Evolutionary conservation across 2,888 invertebrate species (phyloP).

Genomic region (Troides aeacus): DNA sequence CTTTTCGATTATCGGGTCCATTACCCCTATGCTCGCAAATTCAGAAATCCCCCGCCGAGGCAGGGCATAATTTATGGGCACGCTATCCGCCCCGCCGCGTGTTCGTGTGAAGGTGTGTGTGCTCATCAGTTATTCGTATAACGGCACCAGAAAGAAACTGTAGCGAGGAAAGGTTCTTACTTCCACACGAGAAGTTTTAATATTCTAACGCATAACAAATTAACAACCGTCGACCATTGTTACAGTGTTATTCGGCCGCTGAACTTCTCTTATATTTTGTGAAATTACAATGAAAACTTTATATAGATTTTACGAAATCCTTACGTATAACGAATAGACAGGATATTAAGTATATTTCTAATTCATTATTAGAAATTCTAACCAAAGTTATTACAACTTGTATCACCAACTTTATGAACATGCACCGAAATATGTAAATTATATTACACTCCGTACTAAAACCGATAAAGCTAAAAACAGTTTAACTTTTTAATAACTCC

Average conservation of each 20-base stretch:
- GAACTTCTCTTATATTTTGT: background rate
- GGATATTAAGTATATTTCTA: too few species aligned
- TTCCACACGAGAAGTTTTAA: constrained; percentile 15
- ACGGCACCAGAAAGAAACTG: constrained; percentile 12
- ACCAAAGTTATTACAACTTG: too few species aligned
- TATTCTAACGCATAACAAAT: constrained; percentile 14
- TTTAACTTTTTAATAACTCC: too few species aligned
- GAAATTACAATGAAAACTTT: background rate
- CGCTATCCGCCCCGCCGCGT: constrained; percentile 11
- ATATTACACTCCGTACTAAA: too few species aligned
- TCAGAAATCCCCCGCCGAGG: constrained; percentile 22
- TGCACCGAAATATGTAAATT: too few species aligned
- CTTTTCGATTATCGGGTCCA: constrained; percentile 28
- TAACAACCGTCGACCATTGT: constrained; percentile 1
- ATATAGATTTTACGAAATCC: too few species aligned
- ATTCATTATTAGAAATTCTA: too few species aligned
- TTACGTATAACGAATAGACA: too few species aligned
- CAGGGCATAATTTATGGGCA: constrained; percentile 26
- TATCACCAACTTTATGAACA: too few species aligned
- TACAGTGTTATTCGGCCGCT: background rate
- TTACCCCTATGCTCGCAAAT: constrained; percentile 27
- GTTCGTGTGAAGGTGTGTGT: constrained; percentile 16
- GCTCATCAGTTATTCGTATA: constrained; percentile 18
- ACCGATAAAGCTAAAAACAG: too few species aligned
- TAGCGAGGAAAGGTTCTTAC: constrained; percentile 7